Percentiles rank a stretch among this genome's conserved stretches.
phyloP scores from a whole-genome alignment of 2,797 vertebrate species.

The Sebastes cheni region DNA sequence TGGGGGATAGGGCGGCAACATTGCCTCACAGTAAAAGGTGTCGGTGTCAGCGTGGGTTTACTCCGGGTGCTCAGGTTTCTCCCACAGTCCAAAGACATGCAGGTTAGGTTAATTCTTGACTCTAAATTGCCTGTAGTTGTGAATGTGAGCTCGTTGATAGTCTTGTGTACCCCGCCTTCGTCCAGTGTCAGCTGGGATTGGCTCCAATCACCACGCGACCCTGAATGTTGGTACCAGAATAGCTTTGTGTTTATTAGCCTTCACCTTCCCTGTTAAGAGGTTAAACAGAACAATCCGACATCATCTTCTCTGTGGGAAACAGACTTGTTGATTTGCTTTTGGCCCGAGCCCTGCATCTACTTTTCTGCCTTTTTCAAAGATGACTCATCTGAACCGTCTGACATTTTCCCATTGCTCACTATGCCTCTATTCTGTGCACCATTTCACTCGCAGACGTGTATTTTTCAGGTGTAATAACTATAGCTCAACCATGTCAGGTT shows the following conservation, averaged over 20 bases:
- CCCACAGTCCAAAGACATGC: neutral
- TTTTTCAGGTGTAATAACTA: conserved; percentile 30
- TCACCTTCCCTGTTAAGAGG: neutral
- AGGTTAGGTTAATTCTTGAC: neutral
- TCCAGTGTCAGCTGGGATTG: too few relatives aligned
- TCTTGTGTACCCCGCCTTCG: too few relatives aligned
- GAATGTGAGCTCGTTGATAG: too few relatives aligned
- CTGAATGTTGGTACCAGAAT: neutral
- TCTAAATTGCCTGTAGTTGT: neutral
- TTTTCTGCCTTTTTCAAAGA: neutral
- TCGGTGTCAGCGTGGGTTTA: neutral
- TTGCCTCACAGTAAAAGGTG: neutral
- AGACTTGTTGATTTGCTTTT: neutral
- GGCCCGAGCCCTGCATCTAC: neutral
- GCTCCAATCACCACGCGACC: too few relatives aligned
- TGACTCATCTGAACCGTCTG: conserved; percentile 24
- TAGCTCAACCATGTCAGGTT: neutral
- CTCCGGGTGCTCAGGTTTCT: neutral
- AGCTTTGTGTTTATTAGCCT: neutral
- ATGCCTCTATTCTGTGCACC: neutral
- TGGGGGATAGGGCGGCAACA: neutral
- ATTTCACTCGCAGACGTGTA: conserved; percentile 2
- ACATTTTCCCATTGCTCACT: conserved; percentile 3
- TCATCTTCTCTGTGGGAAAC: neutral
- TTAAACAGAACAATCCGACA: neutral